These are phyloP conservation scores for Vombatus ursinus DNA, from an alignment of 2,113 vertebrate species.

Conservation along the genomic window DNA sequence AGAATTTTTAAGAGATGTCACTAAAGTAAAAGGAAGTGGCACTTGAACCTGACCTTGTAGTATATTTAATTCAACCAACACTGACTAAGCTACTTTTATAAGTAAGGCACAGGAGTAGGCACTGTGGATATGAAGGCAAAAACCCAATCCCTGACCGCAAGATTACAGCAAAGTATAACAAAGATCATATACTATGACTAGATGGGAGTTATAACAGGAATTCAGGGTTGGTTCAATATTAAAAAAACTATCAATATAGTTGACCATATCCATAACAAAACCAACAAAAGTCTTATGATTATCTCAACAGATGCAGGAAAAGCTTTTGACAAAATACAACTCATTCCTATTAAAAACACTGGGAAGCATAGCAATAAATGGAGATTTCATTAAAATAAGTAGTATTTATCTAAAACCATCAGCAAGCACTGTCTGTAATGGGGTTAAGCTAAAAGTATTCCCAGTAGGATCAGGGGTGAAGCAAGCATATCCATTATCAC, in stretches of 20 bases:
- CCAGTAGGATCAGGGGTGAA: not conserved
- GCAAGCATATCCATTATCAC: not conserved
- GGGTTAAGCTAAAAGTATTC: not conserved
- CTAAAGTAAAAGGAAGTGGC: no score
- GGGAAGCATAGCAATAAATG: not conserved
- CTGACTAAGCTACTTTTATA: no score
- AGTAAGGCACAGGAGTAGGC: no score
- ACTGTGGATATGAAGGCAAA: no score
- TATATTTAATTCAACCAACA: no score
- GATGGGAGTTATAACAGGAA: not conserved
- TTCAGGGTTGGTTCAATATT: not conserved
- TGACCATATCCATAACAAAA: not conserved
- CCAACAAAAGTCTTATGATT: not conserved
- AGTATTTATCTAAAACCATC: not conserved
- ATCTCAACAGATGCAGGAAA: not conserved
- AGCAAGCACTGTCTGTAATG: not conserved
- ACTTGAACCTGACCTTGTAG: no score
- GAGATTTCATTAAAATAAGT: not conserved
- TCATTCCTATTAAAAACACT: not conserved
- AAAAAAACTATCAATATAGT: not conserved
- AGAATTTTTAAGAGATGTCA: no score
- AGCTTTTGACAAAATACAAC: not conserved
- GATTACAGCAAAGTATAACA: not conserved
- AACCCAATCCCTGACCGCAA: no score
- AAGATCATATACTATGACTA: not conserved